Percentiles rank a stretch among this genome's conserved stretches.
These are phyloP conservation scores for Xylocopa sonorina DNA, from an alignment of 1,140 invertebrate genomes.

Conservation along the genomic window DNA sequence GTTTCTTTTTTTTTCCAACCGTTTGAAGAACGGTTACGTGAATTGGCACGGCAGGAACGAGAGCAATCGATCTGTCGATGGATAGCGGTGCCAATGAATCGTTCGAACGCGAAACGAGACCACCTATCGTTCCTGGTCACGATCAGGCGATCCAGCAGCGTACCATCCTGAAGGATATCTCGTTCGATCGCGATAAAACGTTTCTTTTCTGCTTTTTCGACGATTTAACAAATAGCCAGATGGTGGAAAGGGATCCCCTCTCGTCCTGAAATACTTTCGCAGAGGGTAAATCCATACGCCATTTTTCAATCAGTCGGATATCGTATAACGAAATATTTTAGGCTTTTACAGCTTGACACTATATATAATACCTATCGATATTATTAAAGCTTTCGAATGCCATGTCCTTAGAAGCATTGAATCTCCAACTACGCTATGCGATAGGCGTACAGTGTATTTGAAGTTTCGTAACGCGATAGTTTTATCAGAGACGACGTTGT, in stretches of 20 bases:
- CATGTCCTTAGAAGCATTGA: too few species aligned
- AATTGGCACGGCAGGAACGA: slow-evolving; percentile 11
- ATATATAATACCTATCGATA: too few species aligned
- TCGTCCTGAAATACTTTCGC: too few species aligned
- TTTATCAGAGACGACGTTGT: not conserved
- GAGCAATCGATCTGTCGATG: slow-evolving; percentile 74
- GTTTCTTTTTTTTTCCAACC: slow-evolving; percentile 5
- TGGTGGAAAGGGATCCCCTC: not conserved
- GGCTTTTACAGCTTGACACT: too few species aligned
- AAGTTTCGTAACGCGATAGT: not conserved
- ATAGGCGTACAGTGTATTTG: too few species aligned
- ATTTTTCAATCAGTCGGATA: too few species aligned
- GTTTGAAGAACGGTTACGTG: slow-evolving; percentile 4
- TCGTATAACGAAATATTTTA: too few species aligned
- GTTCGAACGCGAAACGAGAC: slow-evolving; percentile 68
- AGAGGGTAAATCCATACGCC: too few species aligned
- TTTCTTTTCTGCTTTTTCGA: slow-evolving; percentile 61
- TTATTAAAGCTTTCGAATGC: too few species aligned
- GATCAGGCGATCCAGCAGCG: slow-evolving; percentile 33
- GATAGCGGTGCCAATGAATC: slow-evolving; percentile 74
- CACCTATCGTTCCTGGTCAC: slow-evolving; percentile 57
- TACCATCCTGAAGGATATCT: slow-evolving; percentile 67
- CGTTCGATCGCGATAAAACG: slow-evolving; percentile 75
- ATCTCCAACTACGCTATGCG: too few species aligned
- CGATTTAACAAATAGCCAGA: slow-evolving; percentile 72